Base-by-base conservation (phyloP, 2,888 invertebrate genomes). In the Sarcophaga subvicina region DNA sequence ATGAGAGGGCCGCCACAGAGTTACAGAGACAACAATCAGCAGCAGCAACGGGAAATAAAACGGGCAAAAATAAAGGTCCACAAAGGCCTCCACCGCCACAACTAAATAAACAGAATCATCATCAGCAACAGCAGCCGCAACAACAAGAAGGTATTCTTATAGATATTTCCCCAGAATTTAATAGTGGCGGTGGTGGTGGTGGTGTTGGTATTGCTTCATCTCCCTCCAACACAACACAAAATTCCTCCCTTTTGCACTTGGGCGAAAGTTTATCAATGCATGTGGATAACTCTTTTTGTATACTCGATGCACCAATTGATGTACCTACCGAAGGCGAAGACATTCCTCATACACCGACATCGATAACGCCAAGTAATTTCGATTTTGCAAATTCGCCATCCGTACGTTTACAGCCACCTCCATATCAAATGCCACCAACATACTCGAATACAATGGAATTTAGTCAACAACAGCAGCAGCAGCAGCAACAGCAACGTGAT, bases 261-360 rank as follows among this genome's bases (percentile, higher is more conserved):
- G 89, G 89, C 76, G 92, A 90, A 85, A 92, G 88, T 88, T 90
- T 87, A 88, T 92, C 90, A 83, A 91, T 89, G 79, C 92, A 92
- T 77, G 88, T 90, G 76, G 92, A 93, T 80, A 93, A 90, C 80
- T 90, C 91, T 1, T 91, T 93, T 85, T 96, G 96, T 20, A 93
- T 97, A 88, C 93, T 97, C 0, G 97, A 97, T 91, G 96, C 96
- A 89, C 96, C 97, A 0, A 96, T 96, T 77, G 96, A 96, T 92
- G 95, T 96, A 69, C 96, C 96, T 79, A 94, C 94, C 0, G 92
- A 91, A 60, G 90, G 89, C 11, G 91, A 90, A 12, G 67, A 10
- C 88, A 75, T 84, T 82, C 77, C 87, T 45, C 79, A 80, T 27
- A 81, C 87, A 4, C 83, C 86, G 54, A 82, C 67, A 88, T 88